These are phyloP conservation scores for Pygathrix nemaeus DNA, from an alignment of 2,113 vertebrate species.

Conservation along the genomic window DNA sequence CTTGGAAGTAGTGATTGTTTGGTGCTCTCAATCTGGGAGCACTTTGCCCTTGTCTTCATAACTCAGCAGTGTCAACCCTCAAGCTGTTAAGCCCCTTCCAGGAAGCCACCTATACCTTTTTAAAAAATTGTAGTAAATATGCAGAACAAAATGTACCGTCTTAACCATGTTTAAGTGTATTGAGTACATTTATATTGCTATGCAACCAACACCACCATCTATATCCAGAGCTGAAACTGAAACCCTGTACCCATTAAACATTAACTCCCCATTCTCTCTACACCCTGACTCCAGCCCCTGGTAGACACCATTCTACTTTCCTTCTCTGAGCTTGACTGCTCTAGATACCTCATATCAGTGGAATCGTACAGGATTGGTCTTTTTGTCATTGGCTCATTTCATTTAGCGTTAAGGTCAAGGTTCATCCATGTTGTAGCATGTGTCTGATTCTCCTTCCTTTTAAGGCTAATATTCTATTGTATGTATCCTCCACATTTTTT, in stretches of 20 bases:
- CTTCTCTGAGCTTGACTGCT: neutral
- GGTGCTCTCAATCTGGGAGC: neutral
- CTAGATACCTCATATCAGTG: accelerated
- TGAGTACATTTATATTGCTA: neutral
- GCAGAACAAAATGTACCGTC: neutral
- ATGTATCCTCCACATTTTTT: neutral
- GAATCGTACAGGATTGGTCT: neutral
- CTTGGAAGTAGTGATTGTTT: neutral
- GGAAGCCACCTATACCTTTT: neutral
- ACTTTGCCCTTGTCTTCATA: neutral
- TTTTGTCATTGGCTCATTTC: neutral
- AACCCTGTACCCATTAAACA: neutral
- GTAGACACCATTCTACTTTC: neutral
- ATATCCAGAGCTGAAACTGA: neutral
- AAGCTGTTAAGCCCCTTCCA: neutral
- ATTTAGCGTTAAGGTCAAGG: neutral
- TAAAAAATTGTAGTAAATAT: neutral
- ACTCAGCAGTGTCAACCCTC: neutral
- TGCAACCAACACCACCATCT: neutral
- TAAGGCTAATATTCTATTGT: neutral
- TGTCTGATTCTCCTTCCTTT: neutral
- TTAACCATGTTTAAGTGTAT: neutral
- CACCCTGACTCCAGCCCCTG: neutral
- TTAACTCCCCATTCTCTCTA: neutral
- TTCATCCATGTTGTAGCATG: neutral